Evolutionary conservation across 2,888 invertebrate species (phyloP), one percentile per base, ranked within the genome.

Genomic region (Diarsia mendica): DNA sequence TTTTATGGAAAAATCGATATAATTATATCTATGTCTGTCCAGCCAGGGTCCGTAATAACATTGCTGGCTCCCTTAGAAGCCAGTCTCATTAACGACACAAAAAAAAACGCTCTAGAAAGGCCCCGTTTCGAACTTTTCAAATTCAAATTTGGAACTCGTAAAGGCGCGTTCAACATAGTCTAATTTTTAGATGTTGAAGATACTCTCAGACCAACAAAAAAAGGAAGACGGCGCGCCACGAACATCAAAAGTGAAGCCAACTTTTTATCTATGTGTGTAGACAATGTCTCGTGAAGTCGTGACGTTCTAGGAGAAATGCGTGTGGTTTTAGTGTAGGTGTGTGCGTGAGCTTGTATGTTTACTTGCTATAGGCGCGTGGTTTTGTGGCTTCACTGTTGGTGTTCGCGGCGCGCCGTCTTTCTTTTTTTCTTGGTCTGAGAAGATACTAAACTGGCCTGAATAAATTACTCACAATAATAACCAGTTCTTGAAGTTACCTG

Each of bases 21-120:
- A 39, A 39, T 39, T 39, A 5, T 39, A 39, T 8, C 33, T 60
- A n/a, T 2, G 39, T 80, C 60, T 23, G 44, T 33, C 64, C 55
- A 46, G 69, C 72, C 61, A 39, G 39, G 68, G n/a, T 60, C n/a
- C 64, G 67, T 78, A 79, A 89, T 91, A 90, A 65, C 39, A 86
- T 87, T 86, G 77, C 84, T 89, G 91, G 92, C 95, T 95, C 91
- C 95, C 91, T 93, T 92, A 94, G 95, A 94, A 95, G 95, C 94
- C 63, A 89, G 91, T 84, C 89, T 93, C 91, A 94, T 94, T 94
- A 94, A 89, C 86, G 87, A 83, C 76, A 75, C 87, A 90, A 91
- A 92, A 92, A 91, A 92, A 92, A 92, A 90, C 86, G 85, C 83
- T 92, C 91, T 93, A 94, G 93, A 95, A 94, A 94, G 94, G 75